Base-by-base conservation (phyloP, 2,888 invertebrate species). In the Globia sparganii region DNA sequence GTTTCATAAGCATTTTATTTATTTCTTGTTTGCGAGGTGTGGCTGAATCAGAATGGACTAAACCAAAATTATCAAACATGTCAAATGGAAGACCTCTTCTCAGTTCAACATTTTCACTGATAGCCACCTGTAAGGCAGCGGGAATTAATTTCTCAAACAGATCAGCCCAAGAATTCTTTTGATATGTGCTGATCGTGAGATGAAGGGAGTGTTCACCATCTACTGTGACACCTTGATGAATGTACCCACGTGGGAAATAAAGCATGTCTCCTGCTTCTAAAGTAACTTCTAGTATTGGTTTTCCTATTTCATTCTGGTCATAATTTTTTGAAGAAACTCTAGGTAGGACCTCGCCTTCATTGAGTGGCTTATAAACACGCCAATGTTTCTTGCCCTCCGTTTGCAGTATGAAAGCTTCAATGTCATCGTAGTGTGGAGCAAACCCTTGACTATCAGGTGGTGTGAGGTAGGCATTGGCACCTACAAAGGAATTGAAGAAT, bases 391-490 rank as follows among this genome's bases (percentile, higher is more conserved):
- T 98, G 0, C 99, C 99, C 95, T 99, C 99, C 2, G 99, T 96
- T 96, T 99, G 99, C 68, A 99, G 92, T 67, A 99, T 98, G 93
- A 99, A 99, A 0, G 99, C 99, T 95, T 99, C 99, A 85, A 99
- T 99, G 91, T 99, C 99, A 95, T 99, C 99, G 93, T 98, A 99
- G 94, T 99, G 99, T 0, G 99, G 99, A 0, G 99, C 99, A 96
- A 99, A 99, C 0, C 99, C 99, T 96, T 99, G 99, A 87, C 98
- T 98, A 79, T 98, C 98, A 0, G 99, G 98, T 4, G 99, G 99
- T 1, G 99, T 99, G 73, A 99, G 94, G 92, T 99, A 99, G 2
- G 98, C 98, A 97, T 99, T 99, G 0, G 99, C 98, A 5, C 99
- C 99, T 66, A 99, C 99, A 97, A 99, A 98, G 72, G 98, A 98